Evolutionary conservation across 2,888 invertebrate genomes (phyloP), one percentile per base, ranked within the genome.

Genomic region (Drosophila atroscutellata): DNA sequence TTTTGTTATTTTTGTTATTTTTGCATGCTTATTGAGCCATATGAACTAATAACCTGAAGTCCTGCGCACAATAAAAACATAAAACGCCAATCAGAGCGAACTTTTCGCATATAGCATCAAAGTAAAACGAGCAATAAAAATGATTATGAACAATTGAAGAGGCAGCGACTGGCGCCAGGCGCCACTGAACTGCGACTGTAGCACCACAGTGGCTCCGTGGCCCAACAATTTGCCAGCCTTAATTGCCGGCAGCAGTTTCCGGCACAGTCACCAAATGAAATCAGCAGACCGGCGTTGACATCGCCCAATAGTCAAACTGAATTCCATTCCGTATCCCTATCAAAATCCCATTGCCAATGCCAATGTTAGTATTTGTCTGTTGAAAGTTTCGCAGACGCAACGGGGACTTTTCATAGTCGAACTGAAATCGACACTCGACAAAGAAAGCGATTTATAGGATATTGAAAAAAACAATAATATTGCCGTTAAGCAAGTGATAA

Each of bases 111-210:
- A 85, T 77, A 80, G 79, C 86, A 86, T 88, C 86, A 90, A 86
- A 90, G 83, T 81, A 89, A 82, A 84, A 82, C 75, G 63, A 80
- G 88, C 86, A 72, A 89, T 89, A 89, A 89, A 89, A 89, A 89
- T 89, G 82, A 90, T 89, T 89, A 89, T 90, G 86, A 84, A 88
- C 89, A 86, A 90, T 89, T 90, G 90, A 87, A 79, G 84, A 87
- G 84, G 75, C 83, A 28, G 57, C 52, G 36, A 24, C 55, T 85
- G 90, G 72, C 70, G 77, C 68, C 75, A 71, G 67, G 45, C 62
- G 63, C 54, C 63, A 72, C 63, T 72, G 71, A 58, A 52, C 66
- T 61, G 54, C 62, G 58, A 58, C 71, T 45, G 36, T 30, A 24
- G 56, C 55, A 60, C 45, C 60, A 70, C 57, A 65, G 64, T 55